These are phyloP conservation scores for Alosa sapidissima DNA, from an alignment of 2,797 vertebrate genomes.

Conservation along the genomic window DNA sequence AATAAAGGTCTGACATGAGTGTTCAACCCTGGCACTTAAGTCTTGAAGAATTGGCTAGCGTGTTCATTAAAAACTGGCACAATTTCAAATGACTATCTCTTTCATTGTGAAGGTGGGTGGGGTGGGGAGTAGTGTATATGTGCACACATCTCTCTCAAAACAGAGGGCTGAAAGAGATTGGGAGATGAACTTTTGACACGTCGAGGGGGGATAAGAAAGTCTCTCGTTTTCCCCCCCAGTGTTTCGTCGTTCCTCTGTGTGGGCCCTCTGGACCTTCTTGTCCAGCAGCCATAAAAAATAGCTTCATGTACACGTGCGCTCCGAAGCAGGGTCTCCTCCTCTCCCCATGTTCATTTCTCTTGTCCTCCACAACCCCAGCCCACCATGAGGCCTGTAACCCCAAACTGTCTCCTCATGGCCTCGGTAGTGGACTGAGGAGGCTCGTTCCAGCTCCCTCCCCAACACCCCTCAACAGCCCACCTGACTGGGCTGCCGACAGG, in stretches of 20 bases:
- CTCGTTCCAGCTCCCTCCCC: neutral
- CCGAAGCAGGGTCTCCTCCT: neutral
- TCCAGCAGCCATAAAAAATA: neutral
- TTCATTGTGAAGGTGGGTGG: neutral
- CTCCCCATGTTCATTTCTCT: neutral
- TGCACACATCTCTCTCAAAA: neutral
- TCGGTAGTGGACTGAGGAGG: neutral
- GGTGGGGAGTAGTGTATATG: neutral
- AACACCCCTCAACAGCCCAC: neutral
- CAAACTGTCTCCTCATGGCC: neutral
- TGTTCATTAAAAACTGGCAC: slow-evolving; percentile 32
- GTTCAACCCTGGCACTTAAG: slow-evolving; percentile 42
- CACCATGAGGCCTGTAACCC: neutral
- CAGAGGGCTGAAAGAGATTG: neutral
- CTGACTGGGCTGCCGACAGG: neutral
- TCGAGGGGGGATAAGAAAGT: neutral
- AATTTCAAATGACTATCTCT: slow-evolving; percentile 22
- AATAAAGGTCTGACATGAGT: slow-evolving; percentile 32
- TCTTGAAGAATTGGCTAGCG: slow-evolving; percentile 31
- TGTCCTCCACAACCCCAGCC: neutral
- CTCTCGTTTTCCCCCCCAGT: neutral
- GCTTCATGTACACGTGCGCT: neutral
- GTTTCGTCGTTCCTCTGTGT: neutral
- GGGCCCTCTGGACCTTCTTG: neutral
- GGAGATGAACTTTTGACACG: slow-evolving; percentile 12